Evolutionary conservation across 2,113 vertebrate species (phyloP), one percentile per base, ranked within the genome.

Genomic region (Callaeas wilsoni): DNA sequence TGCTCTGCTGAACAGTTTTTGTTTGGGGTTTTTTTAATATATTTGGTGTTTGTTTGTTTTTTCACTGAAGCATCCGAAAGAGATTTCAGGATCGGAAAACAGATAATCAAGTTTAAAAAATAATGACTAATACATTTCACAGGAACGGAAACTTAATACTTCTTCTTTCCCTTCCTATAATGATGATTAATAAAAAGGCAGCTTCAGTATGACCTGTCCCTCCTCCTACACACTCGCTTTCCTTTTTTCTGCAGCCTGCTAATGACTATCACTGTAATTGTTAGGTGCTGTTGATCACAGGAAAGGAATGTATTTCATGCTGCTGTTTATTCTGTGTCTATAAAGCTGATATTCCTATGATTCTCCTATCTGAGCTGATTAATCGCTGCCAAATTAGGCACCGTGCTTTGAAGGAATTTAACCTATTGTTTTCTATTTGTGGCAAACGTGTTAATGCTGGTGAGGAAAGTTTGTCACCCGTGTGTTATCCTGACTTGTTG

Each of bases 121-220:
- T 56, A 91, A 57, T 75, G 39, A 55, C 80, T 49, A 56, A 29
- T 53, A 23, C 20, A 52, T 75, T 84, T 71, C 60, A 25, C 70
- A 71, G 37, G 56, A 71, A 75, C 0, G 6, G 71, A 88, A 81
- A 56, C 5, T n/a, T 59, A 60, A 23, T 86, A 42, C 68, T 91
- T 79, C 82, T 95, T 65, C 35, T 63, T 85, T 77, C 33, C 75
- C 68, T 74, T 44, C 47, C 49, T 90, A 20, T 92, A 90, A 84
- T 46, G 79, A 87, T 96, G 93, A 80, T 93, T 88, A 95, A 91
- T 95, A 92, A 89, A 91, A 83, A 86, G 85, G 33, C 47, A 93
- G 55, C 88, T 89, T 92, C 49, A 27, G 26, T 64, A 19, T 86
- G 83, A 95, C 73, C 91, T 91, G 73, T 90, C 60, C 86, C 87